Evolutionary conservation across 35 echinoderm and acorn worm genomes (phyloP).

Genomic region (Hemicentrotus pulcherrimus): DNA sequence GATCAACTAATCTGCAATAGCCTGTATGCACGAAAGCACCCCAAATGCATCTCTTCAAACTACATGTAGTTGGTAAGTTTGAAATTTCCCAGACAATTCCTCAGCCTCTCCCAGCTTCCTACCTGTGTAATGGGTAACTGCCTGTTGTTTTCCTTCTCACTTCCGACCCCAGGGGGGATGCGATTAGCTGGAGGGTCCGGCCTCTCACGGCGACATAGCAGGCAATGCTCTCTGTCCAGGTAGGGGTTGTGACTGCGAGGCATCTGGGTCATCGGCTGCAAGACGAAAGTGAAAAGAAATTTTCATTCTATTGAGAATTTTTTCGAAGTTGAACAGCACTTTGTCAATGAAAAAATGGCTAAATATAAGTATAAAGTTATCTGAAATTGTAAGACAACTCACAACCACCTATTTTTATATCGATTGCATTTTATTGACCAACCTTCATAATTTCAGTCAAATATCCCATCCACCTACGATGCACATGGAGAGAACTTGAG

Average conservation of each 20-base stretch:
- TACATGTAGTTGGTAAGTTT: background rate
- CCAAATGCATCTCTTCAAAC: background rate
- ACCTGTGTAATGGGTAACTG: constrained; percentile 74
- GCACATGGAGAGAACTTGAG: too few relatives aligned
- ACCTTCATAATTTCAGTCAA: too few relatives aligned
- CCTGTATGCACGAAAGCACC: too few relatives aligned
- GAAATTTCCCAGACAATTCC: background rate
- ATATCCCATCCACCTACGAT: too few relatives aligned
- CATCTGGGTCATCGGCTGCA: constrained; percentile 81
- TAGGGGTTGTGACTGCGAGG: constrained; percentile 83
- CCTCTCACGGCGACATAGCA: constrained; percentile 85
- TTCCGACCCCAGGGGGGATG: constrained; percentile 45
- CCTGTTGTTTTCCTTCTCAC: constrained; percentile 62
- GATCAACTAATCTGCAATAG: too few relatives aligned
- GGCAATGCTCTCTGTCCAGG: constrained; percentile 91
- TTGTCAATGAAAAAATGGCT: too few relatives aligned
- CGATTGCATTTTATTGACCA: too few relatives aligned
- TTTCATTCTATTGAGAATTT: background rate
- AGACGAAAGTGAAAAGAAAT: constrained; percentile 6
- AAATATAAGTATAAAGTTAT: too few relatives aligned
- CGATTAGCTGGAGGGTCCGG: constrained; percentile 84
- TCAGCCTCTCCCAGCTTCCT: background rate
- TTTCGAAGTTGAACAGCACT: too few relatives aligned
- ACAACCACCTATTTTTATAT: too few relatives aligned
- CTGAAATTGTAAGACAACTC: too few relatives aligned